Evolutionary conservation across 2,797 vertebrate species (phyloP), one percentile per base, ranked within the genome.

Genomic region (Gadopsis bispinosus): DNA sequence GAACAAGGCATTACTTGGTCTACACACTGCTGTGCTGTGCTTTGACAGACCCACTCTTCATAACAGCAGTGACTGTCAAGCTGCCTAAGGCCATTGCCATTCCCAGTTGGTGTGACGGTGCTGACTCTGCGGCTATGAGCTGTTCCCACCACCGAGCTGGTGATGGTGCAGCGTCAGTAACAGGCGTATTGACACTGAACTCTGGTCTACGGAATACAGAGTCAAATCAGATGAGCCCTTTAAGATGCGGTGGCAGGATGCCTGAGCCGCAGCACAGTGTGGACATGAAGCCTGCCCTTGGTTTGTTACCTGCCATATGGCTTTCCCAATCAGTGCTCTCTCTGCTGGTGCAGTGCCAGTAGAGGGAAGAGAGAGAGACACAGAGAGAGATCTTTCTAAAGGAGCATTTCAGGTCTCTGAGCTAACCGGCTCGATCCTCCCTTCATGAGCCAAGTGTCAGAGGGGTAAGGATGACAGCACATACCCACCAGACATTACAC

Each of bases 221-320:
- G 78, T 69, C 79, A 79, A 83, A 77, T 87, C 81, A 73, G 83
- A 88, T 77, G 75, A 89, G 82, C 79, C 56, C 76, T 82, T 85
- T 60, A 61, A n/a, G 75, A 88, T 81, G 81, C 85, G 47, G 77
- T 91, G 90, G 90, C 90, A 84, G 76, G 51, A 35, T 81, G 88
- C 90, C 89, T 69, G 84, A 81, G 85, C 83, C 43, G 4, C 72
- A 5, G 81, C 72, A 78, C 79, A 79, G 75, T 80, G 81, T 86
- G 80, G 85, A 82, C 84, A 83, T 81, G 82, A 86, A 81, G 82
- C 74, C 84, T 87, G 88, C 78, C 81, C 83, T 90, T 88, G 84
- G 84, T 90, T 89, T 93, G 87, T 91, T 89, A 89, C 90, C 89
- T 87, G 90, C 92, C 92, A 91, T 93, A 93, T 93, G 93, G 91